Conservation (phyloP, 2,113 vertebrate genomes). For the Helogale parvula region DNA sequence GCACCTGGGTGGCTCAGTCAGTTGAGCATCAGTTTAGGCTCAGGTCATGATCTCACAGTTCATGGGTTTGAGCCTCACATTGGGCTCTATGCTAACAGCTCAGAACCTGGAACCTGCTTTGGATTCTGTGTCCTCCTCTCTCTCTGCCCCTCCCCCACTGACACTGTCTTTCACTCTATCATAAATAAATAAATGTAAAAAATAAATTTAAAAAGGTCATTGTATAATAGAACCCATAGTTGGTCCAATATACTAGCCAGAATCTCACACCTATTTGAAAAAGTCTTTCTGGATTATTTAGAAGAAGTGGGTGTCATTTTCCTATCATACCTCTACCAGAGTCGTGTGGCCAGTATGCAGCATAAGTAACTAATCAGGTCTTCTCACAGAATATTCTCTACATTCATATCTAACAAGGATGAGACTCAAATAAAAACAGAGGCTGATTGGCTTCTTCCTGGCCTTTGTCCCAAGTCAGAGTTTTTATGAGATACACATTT, state of each 20-base stretch:
- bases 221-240: background rate
- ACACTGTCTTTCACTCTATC: no score
- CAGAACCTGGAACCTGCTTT: no score
- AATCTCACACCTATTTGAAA: background rate
- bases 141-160: no score
- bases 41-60: no score
- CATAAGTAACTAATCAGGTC: background rate
- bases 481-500: background rate
- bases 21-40: no score
- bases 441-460: background rate
- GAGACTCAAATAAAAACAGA: slow-evolving; percentile 15
- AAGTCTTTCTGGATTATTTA: background rate
- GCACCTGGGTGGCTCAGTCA: no score
- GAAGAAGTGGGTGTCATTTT: background rate
- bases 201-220: background rate
- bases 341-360: background rate
- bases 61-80: no score
- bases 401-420: background rate
- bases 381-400: background rate
- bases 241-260: background rate
- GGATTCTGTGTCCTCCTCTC: no score
- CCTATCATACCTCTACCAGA: background rate
- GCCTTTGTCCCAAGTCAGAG: background rate
- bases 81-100: no score
- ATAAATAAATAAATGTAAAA: no score